Evolutionary conservation across 2,797 vertebrate species (phyloP), one percentile per base, ranked within the genome.

Genomic region (Merluccius polli): DNA sequence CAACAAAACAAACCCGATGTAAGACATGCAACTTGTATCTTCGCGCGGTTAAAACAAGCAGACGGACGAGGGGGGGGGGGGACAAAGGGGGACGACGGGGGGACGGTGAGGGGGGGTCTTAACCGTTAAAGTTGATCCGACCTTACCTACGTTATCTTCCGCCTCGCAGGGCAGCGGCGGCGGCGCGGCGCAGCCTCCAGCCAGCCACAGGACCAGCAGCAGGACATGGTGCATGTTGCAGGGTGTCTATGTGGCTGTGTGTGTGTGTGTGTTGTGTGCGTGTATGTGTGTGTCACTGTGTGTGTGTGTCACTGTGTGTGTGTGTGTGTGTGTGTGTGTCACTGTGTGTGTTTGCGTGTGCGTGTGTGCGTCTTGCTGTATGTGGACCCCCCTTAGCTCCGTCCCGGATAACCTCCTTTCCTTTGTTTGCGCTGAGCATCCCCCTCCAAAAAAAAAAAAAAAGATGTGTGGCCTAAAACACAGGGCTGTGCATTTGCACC

Each of bases 61-160:
- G 67, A 31, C 27, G 27, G 24, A 24, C 10, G 10, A 4, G 29
- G 36, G 41, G 1, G 41, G n/a, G n/a, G n/a, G n/a, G n/a, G n/a
- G n/a, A n/a, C n/a, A n/a, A n/a, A n/a, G n/a, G n/a, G n/a, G n/a
- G n/a, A n/a, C n/a, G n/a, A n/a, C n/a, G n/a, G n/a, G n/a, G n/a
- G n/a, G n/a, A n/a, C n/a, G n/a, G n/a, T n/a, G n/a, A n/a, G n/a
- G n/a, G n/a, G n/a, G n/a, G n/a, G n/a, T n/a, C n/a, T 44, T 4
- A 1, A 59, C 52, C n/a, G 33, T 12, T 32, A 0, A 73, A 32
- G n/a, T 2, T 70, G 6, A 68, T 44, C 9, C 24, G 74, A 73
- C 70, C 84, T 96, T 95, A 99, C 97, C 97, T 36, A 87, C 70
- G 76, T 92, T 90, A 82, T 94, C 91, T 80, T 84, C 90, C 0